Percentiles rank a stretch among this genome's conserved stretches.
These are phyloP conservation scores for Ia io DNA, from an alignment of 2,113 vertebrate genomes.

Conservation along the genomic window DNA sequence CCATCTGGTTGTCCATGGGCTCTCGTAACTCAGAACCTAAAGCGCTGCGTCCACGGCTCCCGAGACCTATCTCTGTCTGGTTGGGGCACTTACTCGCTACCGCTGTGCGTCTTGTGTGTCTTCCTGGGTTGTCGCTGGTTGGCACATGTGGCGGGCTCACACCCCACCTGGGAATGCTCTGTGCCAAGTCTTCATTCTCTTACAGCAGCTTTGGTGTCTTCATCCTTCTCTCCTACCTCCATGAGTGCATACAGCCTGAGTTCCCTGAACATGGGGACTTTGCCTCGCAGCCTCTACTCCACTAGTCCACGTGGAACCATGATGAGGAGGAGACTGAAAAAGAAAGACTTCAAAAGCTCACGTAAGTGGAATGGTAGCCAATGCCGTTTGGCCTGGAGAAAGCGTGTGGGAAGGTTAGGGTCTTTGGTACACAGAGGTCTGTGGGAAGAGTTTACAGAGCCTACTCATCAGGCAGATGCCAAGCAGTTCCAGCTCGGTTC, in stretches of 20 bases:
- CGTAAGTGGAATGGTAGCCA: conserved; percentile 83
- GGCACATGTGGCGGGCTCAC: conserved; percentile 54
- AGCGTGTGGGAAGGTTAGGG: background rate
- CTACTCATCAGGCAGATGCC: background rate
- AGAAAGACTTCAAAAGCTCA: conserved; percentile 99
- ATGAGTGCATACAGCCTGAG: conserved; percentile 99
- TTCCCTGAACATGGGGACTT: conserved; percentile 96
- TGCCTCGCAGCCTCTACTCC: conserved; percentile 97
- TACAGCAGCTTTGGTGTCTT: conserved; percentile 91
- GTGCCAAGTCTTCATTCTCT: conserved; percentile 82
- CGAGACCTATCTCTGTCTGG: background rate
- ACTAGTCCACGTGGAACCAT: conserved; percentile 95
- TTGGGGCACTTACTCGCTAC: background rate
- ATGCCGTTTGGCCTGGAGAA: background rate
- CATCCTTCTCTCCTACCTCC: conserved; percentile 97
- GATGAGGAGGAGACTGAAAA: conserved; percentile 96
- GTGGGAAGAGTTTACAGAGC: background rate
- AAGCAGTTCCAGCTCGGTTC: background rate
- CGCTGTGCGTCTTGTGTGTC: conserved; percentile 56
- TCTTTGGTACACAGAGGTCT: background rate
- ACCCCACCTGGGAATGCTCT: conserved; percentile 50
- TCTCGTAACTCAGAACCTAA: background rate
- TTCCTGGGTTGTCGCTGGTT: conserved; percentile 60
- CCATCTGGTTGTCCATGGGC: background rate
- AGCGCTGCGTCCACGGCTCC: background rate